phyloP scores from a whole-genome alignment of 2,888 invertebrate species.

The Pycnomerus fuliginosus region DNA sequence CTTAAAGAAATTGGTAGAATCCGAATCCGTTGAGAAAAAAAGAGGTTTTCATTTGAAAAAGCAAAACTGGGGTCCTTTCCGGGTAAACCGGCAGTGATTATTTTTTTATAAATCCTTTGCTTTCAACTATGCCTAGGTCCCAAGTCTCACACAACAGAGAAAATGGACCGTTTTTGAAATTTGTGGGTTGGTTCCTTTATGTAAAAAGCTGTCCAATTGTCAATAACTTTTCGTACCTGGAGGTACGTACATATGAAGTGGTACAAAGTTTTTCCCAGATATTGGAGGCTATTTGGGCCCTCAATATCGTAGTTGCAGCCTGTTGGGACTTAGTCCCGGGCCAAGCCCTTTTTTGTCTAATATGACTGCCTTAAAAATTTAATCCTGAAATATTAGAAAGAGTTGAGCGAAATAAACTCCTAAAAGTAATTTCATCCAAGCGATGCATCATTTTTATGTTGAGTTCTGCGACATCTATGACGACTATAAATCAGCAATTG shows the following conservation, averaged over 20 bases:
- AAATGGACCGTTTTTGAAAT: too few species aligned
- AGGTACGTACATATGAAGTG: not conserved
- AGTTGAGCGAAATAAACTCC: not conserved
- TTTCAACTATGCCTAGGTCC: not conserved
- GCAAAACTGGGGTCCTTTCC: too few species aligned
- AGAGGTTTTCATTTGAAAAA: too few species aligned
- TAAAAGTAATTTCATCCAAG: not conserved
- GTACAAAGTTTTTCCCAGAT: too few species aligned
- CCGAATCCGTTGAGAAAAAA: too few species aligned
- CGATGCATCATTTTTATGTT: slow-evolving; percentile 2
- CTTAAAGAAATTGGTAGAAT: too few species aligned
- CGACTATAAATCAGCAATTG: not conserved
- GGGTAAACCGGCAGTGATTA: too few species aligned
- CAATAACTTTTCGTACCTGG: not conserved
- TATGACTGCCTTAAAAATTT: not conserved
- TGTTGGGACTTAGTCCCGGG: too few species aligned
- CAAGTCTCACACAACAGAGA: not conserved
- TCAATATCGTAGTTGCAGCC: not conserved
- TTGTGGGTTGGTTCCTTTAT: too few species aligned
- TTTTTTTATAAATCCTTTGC: too few species aligned
- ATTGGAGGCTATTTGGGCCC: not conserved
- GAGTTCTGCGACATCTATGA: not conserved
- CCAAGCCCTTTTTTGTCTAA: too few species aligned
- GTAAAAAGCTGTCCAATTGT: not conserved
- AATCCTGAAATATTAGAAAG: not conserved